Conservation (phyloP, 2,113 vertebrate genomes). For the Polypterus senegalus region DNA sequence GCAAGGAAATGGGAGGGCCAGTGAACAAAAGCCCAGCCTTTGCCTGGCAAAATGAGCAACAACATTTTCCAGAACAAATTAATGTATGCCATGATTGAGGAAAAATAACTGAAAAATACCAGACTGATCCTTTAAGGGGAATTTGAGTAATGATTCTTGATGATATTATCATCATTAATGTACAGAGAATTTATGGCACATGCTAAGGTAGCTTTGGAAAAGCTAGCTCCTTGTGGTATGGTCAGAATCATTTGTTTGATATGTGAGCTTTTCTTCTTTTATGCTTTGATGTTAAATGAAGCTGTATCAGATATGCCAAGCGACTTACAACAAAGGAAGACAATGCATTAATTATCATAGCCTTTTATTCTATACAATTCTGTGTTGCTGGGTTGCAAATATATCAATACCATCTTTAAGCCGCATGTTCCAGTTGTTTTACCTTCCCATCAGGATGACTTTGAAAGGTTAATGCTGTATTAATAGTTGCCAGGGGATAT, state of each 20-base stretch:
- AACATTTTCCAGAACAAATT: too few species aligned
- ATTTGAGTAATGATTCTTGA: too few species aligned
- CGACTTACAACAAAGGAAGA: neutral
- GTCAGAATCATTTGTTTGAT: neutral
- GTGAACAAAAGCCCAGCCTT: too few species aligned
- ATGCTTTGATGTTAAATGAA: slow-evolving; percentile 3
- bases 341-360: slow-evolving; percentile 1
- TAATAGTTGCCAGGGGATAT: slow-evolving; percentile 22
- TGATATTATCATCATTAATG: too few species aligned
- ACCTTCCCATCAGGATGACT: slow-evolving; percentile 12
- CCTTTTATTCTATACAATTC: slow-evolving; percentile 1
- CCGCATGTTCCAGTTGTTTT: neutral
- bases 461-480: slow-evolving; percentile 24
- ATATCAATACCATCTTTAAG: neutral
- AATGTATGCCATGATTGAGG: too few species aligned
- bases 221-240: too few species aligned
- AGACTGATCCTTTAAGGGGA: too few species aligned
- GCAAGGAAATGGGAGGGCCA: too few species aligned
- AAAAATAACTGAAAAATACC: too few species aligned
- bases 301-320: neutral
- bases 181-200: too few species aligned
- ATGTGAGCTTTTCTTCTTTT: slow-evolving; percentile 5
- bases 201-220: too few species aligned
- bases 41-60: too few species aligned
- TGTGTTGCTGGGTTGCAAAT: neutral